Conservation (phyloP, 2,888 invertebrate species). For the Oithona nana region DNA sequence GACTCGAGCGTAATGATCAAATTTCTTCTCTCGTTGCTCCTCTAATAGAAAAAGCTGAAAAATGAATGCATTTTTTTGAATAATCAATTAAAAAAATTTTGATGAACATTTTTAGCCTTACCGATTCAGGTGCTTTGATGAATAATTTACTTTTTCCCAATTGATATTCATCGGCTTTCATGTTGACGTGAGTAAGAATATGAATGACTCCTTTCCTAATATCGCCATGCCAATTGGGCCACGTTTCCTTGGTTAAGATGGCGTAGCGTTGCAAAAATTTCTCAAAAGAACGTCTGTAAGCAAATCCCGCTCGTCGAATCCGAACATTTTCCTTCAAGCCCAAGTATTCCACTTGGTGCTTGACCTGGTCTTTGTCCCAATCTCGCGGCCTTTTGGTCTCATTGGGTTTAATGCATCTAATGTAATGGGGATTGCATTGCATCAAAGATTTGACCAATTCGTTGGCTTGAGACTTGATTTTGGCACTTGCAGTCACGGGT, state of each 20-base stretch:
- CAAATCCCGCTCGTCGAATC: slow-evolving; percentile 45
- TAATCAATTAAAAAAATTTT: neutral
- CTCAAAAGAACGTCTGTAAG: slow-evolving; percentile 40
- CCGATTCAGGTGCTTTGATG: slow-evolving; percentile 44
- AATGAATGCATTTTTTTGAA: neutral
- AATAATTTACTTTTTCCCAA: slow-evolving; percentile 45
- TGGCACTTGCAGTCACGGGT: slow-evolving; percentile 44
- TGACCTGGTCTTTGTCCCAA: slow-evolving; percentile 43
- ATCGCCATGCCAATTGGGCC: slow-evolving; percentile 39
- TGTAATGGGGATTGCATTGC: slow-evolving; percentile 47
- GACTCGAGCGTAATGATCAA: slow-evolving; percentile 41
- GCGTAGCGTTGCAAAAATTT: slow-evolving; percentile 44
- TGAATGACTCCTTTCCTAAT: slow-evolving; percentile 36
- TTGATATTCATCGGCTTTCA: slow-evolving; percentile 42
- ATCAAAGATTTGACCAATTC: slow-evolving; percentile 42
- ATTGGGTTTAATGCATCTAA: slow-evolving; percentile 49
- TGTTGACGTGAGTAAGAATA: slow-evolving; percentile 38
- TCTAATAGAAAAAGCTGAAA: slow-evolving; percentile 44
- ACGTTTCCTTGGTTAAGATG: slow-evolving; percentile 42
- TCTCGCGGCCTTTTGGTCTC: slow-evolving; percentile 44
- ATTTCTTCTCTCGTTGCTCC: slow-evolving; percentile 44
- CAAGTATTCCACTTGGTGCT: slow-evolving; percentile 43
- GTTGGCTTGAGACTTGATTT: slow-evolving; percentile 40
- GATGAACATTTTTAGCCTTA: slow-evolving; percentile 24
- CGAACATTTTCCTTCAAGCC: slow-evolving; percentile 47